phyloP scores from a whole-genome alignment of 2,888 invertebrate species.

The Agrochola circellaris region DNA sequence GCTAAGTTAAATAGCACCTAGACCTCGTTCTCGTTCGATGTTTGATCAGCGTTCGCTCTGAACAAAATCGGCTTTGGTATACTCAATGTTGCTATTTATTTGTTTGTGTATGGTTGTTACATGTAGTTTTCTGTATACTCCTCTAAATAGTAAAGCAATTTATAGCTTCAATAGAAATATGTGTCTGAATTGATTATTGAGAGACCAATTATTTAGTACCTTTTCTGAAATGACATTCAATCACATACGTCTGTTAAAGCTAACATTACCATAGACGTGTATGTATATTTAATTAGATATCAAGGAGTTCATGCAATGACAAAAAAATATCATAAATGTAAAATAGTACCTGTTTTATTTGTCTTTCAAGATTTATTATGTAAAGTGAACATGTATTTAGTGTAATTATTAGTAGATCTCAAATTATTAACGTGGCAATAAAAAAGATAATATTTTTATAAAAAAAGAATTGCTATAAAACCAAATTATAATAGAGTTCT shows the following conservation, averaged over 20 bases:
- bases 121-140: slow-evolving; percentile 57
- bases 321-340: slow-evolving; percentile 64
- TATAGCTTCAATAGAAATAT: slow-evolving; percentile 48
- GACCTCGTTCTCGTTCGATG: slow-evolving; percentile 29
- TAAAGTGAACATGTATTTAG: slow-evolving; percentile 65
- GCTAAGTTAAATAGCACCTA: slow-evolving; percentile 40
- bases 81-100: slow-evolving; percentile 68
- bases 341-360: slow-evolving; percentile 69
- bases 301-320: slow-evolving; percentile 53
- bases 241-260: slow-evolving; percentile 54
- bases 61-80: slow-evolving; percentile 65
- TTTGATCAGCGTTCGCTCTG: slow-evolving; percentile 53
- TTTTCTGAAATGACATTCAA: slow-evolving; percentile 47
- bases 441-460: slow-evolving; percentile 68
- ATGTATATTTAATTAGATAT: slow-evolving; percentile 46
- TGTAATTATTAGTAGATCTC: slow-evolving; percentile 70
- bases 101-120: slow-evolving; percentile 65
- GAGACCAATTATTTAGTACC: slow-evolving; percentile 58
- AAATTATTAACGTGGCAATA: slow-evolving; percentile 68
- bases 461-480: slow-evolving; percentile 54
- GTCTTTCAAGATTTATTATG: slow-evolving; percentile 55
- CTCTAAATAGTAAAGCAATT: slow-evolving; percentile 41
- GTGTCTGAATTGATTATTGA: slow-evolving; percentile 44
- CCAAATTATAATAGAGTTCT: slow-evolving; percentile 62
- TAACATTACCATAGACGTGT: slow-evolving; percentile 39